Conservation (phyloP, 2,797 vertebrate genomes). For the Falco peregrinus region DNA sequence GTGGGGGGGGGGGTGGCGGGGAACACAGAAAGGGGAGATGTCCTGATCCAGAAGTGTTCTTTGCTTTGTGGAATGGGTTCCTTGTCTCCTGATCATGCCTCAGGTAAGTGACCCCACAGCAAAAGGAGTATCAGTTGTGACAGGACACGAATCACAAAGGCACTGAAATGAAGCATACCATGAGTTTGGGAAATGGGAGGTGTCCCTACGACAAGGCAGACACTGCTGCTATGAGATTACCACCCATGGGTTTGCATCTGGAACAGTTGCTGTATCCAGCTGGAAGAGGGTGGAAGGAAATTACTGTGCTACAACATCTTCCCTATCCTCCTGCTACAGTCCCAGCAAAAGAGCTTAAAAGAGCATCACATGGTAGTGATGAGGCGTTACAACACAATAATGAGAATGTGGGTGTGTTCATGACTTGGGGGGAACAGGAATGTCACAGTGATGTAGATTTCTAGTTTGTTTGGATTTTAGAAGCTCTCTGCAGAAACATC, state of each 20-base stretch:
- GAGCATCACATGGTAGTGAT: background rate
- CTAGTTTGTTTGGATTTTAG: background rate
- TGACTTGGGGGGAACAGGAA: background rate
- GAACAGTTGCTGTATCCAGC: background rate
- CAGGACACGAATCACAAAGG: background rate
- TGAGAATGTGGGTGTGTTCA: background rate
- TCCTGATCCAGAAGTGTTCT: background rate
- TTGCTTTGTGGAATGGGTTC: background rate
- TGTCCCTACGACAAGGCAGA: background rate
- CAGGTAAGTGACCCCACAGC: background rate
- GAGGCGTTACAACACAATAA: rapidly evolving
- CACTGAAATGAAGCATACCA: rapidly evolving
- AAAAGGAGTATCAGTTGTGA: background rate
- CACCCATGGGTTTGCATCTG: background rate
- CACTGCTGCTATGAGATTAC: background rate
- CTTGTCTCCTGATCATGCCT: background rate
- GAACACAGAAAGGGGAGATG: background rate
- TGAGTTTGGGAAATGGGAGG: background rate
- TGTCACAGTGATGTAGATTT: background rate
- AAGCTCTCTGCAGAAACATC: background rate
- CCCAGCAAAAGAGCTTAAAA: background rate
- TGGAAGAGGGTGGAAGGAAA: background rate
- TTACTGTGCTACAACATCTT: background rate
- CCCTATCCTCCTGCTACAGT: background rate
- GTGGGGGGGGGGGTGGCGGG: too few species aligned